Percentiles rank a stretch among this genome's conserved stretches.
Conservation (phyloP, 1,140 invertebrate species). For the Hydropsyche tenuis region DNA sequence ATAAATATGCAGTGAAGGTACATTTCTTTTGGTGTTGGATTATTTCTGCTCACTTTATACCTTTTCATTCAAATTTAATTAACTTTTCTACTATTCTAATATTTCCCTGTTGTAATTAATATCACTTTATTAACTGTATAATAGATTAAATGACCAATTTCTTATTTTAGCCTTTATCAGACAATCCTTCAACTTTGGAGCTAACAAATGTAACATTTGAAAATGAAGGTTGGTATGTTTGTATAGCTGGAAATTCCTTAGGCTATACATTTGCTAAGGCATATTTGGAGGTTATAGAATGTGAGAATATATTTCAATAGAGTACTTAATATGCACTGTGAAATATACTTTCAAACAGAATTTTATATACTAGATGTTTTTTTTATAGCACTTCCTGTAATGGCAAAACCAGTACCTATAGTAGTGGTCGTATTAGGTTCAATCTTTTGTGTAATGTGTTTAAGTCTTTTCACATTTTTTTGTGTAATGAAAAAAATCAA, state of each 20-base stretch:
- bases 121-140: background rate
- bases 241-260: conserved; percentile 82
- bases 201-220: conserved; percentile 84
- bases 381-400: conserved; percentile 58
- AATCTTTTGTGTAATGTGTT: conserved; percentile 66
- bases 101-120: background rate
- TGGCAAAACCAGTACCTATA: conserved; percentile 58
- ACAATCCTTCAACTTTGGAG: conserved; percentile 73
- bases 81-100: background rate
- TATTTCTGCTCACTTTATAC: conserved; percentile 3
- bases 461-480: conserved; percentile 66
- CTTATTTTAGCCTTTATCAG: conserved; percentile 54
- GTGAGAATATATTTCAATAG: conserved; percentile 64
- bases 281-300: conserved; percentile 83
- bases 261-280: conserved; percentile 80
- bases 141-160: background rate
- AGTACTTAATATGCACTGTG: background rate
- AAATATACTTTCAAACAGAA: no score
- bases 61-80: background rate
- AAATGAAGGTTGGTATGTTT: conserved; percentile 93
- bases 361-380: conserved; percentile 8
- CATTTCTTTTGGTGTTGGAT: conserved; percentile 39
- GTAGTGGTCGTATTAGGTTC: conserved; percentile 66
- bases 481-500: conserved; percentile 65
- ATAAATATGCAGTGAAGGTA: conserved; percentile 57